Conservation (phyloP, 1,140 invertebrate species). For the Antheraea mylitta region DNA sequence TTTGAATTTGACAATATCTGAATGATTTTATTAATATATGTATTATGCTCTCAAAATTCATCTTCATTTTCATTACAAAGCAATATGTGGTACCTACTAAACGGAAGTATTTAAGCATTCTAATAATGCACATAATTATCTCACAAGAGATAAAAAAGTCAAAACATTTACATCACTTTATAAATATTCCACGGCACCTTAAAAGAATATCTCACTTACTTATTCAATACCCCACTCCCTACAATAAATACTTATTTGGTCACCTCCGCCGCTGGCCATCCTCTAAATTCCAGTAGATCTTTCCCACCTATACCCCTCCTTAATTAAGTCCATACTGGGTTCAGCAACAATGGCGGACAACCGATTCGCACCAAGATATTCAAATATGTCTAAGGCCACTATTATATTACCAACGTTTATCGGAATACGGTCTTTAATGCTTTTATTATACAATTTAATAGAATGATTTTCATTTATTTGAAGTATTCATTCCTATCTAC, state of each 20-base stretch:
- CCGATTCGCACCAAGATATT: slow-evolving; percentile 72
- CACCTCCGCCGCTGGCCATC: slow-evolving; percentile 32
- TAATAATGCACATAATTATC: neutral
- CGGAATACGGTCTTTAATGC: slow-evolving; percentile 20
- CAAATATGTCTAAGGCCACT: slow-evolving; percentile 73
- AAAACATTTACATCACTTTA: neutral
- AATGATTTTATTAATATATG: too few species aligned
- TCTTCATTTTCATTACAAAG: too few species aligned
- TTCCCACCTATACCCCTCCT: slow-evolving; percentile 67
- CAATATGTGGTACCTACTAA: too few species aligned
- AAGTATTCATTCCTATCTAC: neutral
- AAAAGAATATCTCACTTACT: slow-evolving; percentile 7
- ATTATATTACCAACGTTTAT: slow-evolving; percentile 67
- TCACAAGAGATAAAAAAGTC: neutral
- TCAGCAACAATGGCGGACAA: slow-evolving; percentile 63
- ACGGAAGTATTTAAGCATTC: too few species aligned
- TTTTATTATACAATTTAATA: slow-evolving; percentile 4
- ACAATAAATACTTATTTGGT: slow-evolving; percentile 35
- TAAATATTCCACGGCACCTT: neutral
- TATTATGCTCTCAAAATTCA: too few species aligned
- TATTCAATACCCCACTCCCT: slow-evolving; percentile 20
- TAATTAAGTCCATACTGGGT: slow-evolving; percentile 77
- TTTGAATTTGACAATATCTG: too few species aligned
- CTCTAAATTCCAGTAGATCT: slow-evolving; percentile 67
- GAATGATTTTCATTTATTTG: neutral